Base-by-base conservation (phyloP, 2,888 invertebrate genomes). In the Subacronicta megacephala region DNA sequence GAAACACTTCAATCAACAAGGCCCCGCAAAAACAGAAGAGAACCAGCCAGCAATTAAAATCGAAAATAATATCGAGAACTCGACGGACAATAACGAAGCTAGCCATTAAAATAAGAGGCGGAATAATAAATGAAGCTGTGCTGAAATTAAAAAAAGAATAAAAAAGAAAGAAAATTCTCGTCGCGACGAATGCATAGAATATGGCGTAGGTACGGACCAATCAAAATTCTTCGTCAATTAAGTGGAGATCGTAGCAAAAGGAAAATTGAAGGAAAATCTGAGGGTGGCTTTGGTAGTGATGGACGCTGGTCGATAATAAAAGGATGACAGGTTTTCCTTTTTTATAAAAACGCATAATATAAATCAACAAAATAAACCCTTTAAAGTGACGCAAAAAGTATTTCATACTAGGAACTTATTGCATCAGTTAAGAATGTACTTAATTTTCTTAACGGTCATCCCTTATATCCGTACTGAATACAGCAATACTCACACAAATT, bases 141-240 rank as follows among this genome's bases (percentile, higher is more conserved):
- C 80, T 84, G 78, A 87, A 90, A 89, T 87, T 85, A 80, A 84
- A 85, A 87, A 81, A 81, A 74, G 43, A 62, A 64, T 69, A 72
- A 41, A 67, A 53, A 65, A 67, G n/a, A n/a, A 67, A 70, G 71
- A 75, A 79, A 80, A 81, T 77, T 72, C 68, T 77, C 81, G 86
- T 80, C 85, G 83, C 88, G 85, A 82, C 85, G 88, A 89, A 90
- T 90, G 92, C 92, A 91, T 90, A 91, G 92, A 90, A 92, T 91
- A 92, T 90, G 89, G 90, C 90, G 88, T 81, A 81, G 82, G 80
- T 83, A 83, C 84, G 77, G 80, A 90, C 93, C 93, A 94, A 94
- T 94, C 93, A 93, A 93, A 93, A 93, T 93, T 92, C 92, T 88
- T 90, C 92, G 92, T 91, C 93, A 94, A 94, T 94, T 94, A 94